Evolutionary conservation across 2,113 vertebrate species (phyloP).

Genomic region (Tetraodon nigroviridis): DNA sequence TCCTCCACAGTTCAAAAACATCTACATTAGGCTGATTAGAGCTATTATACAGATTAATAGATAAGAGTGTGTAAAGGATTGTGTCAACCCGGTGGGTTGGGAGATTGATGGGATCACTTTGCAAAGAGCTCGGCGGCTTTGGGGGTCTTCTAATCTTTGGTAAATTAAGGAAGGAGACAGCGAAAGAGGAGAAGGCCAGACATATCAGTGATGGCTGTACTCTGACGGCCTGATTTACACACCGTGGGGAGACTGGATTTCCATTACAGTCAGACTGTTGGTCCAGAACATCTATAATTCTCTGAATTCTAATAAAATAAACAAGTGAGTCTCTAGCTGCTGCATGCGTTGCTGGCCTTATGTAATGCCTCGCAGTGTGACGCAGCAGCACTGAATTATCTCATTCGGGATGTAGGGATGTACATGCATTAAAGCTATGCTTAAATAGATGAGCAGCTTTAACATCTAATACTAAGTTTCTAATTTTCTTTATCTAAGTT

Average conservation of each 20-base stretch:
- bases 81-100: conserved; percentile 18
- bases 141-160: conserved; percentile 53
- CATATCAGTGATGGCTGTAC: conserved; percentile 36
- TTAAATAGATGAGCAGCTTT: too few relatives aligned
- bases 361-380: not conserved
- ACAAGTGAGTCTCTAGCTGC: not conserved
- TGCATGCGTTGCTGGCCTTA: not conserved
- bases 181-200: conserved; percentile 57
- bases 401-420: too few relatives aligned
- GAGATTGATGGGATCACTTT: conserved; percentile 50
- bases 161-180: conserved; percentile 31
- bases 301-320: conserved; percentile 10
- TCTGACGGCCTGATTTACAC: conserved; percentile 52
- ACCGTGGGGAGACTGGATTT: conserved; percentile 50
- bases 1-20: too few relatives aligned
- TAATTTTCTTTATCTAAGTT: too few relatives aligned
- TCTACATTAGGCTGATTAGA: not conserved
- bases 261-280: conserved; percentile 39
- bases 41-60: not conserved
- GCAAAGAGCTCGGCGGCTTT: conserved; percentile 29
- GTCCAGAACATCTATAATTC: conserved; percentile 13
- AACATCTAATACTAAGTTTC: too few relatives aligned
- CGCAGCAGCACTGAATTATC: not conserved
- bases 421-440: too few relatives aligned
- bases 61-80: conserved; percentile 21